These are phyloP conservation scores for Acronicta leporina DNA, from an alignment of 2,888 invertebrate species.

Conservation along the genomic window DNA sequence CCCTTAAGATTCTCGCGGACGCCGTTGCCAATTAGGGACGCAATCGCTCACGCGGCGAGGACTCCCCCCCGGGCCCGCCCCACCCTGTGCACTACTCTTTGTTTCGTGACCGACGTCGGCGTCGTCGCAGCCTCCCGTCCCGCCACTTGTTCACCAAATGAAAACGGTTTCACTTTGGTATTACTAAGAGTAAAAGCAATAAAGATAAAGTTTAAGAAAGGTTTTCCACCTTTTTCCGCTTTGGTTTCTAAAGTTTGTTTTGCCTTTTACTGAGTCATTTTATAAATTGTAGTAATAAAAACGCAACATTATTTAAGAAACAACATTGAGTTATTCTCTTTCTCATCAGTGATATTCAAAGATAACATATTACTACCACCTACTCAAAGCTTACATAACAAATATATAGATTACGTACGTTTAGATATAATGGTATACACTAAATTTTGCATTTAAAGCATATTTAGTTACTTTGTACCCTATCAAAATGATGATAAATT, in stretches of 20 bases:
- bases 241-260: constrained; percentile 66
- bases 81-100: constrained; percentile 75
- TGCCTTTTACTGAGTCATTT: constrained; percentile 54
- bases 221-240: constrained; percentile 72
- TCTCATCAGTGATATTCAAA: too few relatives aligned
- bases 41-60: constrained; percentile 88
- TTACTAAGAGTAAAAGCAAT: constrained; percentile 75
- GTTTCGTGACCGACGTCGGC: constrained; percentile 76
- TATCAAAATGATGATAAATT: too few relatives aligned
- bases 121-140: constrained; percentile 71
- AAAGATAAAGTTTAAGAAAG: constrained; percentile 76
- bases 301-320: constrained; percentile 9
- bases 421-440: too few relatives aligned
- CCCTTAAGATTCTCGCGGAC: constrained; percentile 89
- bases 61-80: constrained; percentile 67
- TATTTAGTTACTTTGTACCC: too few relatives aligned
- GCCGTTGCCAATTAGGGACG: constrained; percentile 89
- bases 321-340: background rate
- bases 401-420: too few relatives aligned
- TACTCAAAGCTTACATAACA: too few relatives aligned
- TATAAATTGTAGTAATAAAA: constrained; percentile 40
- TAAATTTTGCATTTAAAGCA: too few relatives aligned
- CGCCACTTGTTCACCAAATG: constrained; percentile 82
- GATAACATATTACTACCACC: too few relatives aligned
- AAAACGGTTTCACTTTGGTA: constrained; percentile 86